Evolutionary conservation across 2,113 vertebrate species (phyloP).

Genomic region (Puntigrus tetrazona): DNA sequence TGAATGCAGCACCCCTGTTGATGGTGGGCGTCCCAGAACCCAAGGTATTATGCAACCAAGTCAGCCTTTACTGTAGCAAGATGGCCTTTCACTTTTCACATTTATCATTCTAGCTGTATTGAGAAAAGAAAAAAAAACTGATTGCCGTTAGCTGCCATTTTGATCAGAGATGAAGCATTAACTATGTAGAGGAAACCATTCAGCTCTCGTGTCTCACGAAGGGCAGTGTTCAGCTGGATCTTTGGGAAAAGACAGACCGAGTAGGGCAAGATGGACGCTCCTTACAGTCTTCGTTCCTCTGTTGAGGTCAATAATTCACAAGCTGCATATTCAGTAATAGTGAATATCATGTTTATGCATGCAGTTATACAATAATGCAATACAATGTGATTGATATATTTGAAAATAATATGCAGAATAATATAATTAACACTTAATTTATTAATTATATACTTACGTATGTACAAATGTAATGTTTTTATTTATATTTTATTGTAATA

Average conservation of each 20-base stretch:
- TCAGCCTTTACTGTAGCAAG: not conserved
- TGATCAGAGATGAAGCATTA: not conserved
- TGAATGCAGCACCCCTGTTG: slow-evolving; percentile 1
- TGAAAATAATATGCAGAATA: too few relatives aligned
- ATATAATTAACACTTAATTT: too few relatives aligned
- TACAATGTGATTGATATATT: too few relatives aligned
- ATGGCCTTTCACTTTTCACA: not conserved
- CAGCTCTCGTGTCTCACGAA: not conserved
- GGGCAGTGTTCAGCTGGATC: not conserved
- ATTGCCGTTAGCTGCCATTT: not conserved
- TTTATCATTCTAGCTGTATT: not conserved
- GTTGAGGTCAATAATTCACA: not conserved
- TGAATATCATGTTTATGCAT: too few relatives aligned
- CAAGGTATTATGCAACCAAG: not conserved
- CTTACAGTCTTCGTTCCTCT: not conserved
- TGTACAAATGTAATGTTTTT: too few relatives aligned
- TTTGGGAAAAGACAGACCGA: not conserved
- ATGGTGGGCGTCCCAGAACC: not conserved
- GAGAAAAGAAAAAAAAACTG: not conserved
- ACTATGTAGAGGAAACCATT: not conserved
- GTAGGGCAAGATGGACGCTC: not conserved
- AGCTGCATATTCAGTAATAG: not conserved
- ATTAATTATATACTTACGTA: too few relatives aligned
- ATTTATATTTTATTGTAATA: not conserved
- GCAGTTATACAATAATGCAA: too few relatives aligned